phyloP scores from a whole-genome alignment of 1,140 invertebrate genomes.

The Trissolcus basalis region DNA sequence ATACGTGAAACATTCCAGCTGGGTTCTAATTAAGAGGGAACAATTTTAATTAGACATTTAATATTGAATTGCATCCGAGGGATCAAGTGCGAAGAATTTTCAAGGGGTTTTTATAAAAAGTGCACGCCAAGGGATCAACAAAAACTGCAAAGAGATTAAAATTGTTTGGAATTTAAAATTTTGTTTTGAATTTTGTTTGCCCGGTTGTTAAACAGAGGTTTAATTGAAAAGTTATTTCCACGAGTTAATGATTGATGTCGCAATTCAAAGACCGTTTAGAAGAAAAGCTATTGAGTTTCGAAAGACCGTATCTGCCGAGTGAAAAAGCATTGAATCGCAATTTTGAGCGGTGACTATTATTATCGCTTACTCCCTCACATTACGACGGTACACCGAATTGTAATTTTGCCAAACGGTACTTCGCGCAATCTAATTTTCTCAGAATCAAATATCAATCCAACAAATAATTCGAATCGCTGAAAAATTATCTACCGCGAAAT shows the following conservation, averaged over 20 bases:
- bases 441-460: slow-evolving; percentile 4
- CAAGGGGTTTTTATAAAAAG: too few species aligned
- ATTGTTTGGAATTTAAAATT: too few species aligned
- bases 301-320: slow-evolving; percentile 14
- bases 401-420: slow-evolving; percentile 34
- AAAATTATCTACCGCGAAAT: too few species aligned
- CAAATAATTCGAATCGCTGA: background rate
- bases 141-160: too few species aligned
- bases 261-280: slow-evolving; percentile 4
- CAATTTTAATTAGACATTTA: slow-evolving; percentile 3
- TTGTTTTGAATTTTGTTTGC: background rate
- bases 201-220: too few species aligned
- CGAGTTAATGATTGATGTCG: background rate
- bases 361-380: slow-evolving; percentile 14
- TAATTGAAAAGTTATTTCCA: too few species aligned
- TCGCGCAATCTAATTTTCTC: slow-evolving; percentile 17
- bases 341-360: slow-evolving; percentile 31
- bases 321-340: slow-evolving; percentile 30
- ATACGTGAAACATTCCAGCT: background rate
- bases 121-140: too few species aligned
- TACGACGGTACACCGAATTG: slow-evolving; percentile 21
- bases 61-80: background rate
- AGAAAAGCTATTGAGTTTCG: slow-evolving; percentile 7
- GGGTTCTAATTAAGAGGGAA: background rate
- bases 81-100: too few species aligned